Evolutionary conservation across 1,140 invertebrate species (phyloP).

Genomic region (Penaeus japonicus): DNA sequence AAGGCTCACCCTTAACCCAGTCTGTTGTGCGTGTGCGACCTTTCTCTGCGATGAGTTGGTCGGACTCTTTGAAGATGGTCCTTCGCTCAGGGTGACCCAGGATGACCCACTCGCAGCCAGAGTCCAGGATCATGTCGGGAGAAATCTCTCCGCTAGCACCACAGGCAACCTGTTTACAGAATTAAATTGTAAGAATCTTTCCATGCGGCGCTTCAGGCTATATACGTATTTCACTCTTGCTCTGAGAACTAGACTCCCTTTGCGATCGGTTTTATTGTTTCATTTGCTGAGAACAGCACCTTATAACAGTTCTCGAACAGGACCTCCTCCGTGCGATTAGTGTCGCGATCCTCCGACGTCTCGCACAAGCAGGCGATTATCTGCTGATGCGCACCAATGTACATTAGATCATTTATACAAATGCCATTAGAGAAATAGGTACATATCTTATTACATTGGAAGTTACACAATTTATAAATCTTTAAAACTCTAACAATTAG

Average conservation of each 20-base stretch:
- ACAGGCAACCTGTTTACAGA: slow-evolving; percentile 71
- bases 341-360: slow-evolving; percentile 16
- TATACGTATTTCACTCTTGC: neutral
- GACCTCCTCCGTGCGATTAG: slow-evolving; percentile 1
- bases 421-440: too few species aligned
- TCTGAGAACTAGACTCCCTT: neutral
- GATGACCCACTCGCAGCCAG: slow-evolving; percentile 93
- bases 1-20: slow-evolving; percentile 28
- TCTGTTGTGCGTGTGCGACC: slow-evolving; percentile 62
- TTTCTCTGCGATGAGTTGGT: slow-evolving; percentile 75
- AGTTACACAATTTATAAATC: too few species aligned
- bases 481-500: too few species aligned
- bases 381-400: neutral
- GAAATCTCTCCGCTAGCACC: slow-evolving; percentile 88
- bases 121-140: slow-evolving; percentile 94
- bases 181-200: slow-evolving; percentile 67
- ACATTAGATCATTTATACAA: neutral
- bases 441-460: too few species aligned
- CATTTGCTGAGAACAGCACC: slow-evolving; percentile 63
- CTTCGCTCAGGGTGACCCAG: slow-evolving; percentile 97
- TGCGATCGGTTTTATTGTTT: neutral
- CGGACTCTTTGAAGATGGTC: slow-evolving; percentile 91
- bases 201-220: too few species aligned
- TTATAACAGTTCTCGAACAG: slow-evolving; percentile 95
- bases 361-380: slow-evolving; percentile 41